These are phyloP conservation scores for Tyrophagus putrescentiae DNA, from an alignment of 1,140 invertebrate species.

Conservation along the genomic window DNA sequence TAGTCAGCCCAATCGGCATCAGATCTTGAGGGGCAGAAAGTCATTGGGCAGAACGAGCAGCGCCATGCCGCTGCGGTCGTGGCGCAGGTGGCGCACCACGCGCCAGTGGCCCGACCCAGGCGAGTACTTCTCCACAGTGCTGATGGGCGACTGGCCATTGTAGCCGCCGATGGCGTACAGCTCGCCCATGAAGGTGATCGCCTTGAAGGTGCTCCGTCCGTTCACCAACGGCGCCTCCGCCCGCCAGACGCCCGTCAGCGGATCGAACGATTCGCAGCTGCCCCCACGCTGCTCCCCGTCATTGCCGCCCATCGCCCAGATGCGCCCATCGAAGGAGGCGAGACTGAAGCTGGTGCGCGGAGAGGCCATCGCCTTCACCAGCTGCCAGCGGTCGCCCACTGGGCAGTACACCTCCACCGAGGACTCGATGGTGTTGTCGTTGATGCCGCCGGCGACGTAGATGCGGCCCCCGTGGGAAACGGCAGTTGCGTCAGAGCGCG, in stretches of 20 bases:
- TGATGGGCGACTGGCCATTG: conserved; percentile 15
- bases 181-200: conserved; percentile 25
- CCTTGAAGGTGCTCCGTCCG: conserved; percentile 25
- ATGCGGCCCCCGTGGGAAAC: conserved; percentile 39
- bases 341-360: conserved; percentile 58
- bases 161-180: conserved; percentile 22
- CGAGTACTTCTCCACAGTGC: conserved; percentile 12
- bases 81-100: not conserved
- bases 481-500: conserved; percentile 56
- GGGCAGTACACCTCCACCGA: conserved; percentile 36
- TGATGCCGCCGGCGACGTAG: conserved; percentile 48
- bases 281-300: too few species aligned
- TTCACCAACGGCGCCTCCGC: conserved; percentile 18
- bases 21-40: not conserved
- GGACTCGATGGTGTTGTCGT: conserved; percentile 36
- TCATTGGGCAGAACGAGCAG: not conserved
- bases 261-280: conserved; percentile 26
- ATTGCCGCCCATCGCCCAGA: conserved; percentile 58
- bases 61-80: conserved; percentile 13
- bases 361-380: conserved; percentile 55
- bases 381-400: conserved; percentile 44
- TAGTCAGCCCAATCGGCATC: too few species aligned
- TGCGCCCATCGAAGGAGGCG: conserved; percentile 47
- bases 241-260: conserved; percentile 19
- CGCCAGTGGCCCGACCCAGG: not conserved